Conservation (phyloP, 1,140 invertebrate genomes). For the Heliconius congener region DNA sequence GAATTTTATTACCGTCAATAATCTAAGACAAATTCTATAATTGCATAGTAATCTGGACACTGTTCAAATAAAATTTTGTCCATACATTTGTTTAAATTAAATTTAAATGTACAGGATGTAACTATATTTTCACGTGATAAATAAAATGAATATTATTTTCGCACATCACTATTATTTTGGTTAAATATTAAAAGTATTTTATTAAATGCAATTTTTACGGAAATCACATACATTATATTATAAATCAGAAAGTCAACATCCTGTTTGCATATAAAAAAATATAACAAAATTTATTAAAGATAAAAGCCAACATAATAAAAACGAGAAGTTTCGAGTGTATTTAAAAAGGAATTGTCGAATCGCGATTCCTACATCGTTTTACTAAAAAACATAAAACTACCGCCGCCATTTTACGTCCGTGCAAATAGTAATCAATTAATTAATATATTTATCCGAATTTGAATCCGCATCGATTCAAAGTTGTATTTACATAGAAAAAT, state of each 20-base stretch:
- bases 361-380: slow-evolving; percentile 5
- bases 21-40: neutral
- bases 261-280: neutral
- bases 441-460: neutral
- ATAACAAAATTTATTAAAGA: neutral
- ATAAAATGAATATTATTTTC: neutral
- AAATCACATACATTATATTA: neutral
- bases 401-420: neutral
- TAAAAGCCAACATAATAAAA: neutral
- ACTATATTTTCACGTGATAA: no score
- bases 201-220: neutral
- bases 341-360: slow-evolving; percentile 21
- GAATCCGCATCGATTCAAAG: neutral
- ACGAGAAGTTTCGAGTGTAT: neutral
- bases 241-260: neutral
- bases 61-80: neutral
- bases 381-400: neutral
- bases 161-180: neutral
- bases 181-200: neutral
- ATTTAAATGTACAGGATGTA: no score
- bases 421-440: neutral
- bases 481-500: no score
- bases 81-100: neutral
- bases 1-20: slow-evolving; percentile 19
- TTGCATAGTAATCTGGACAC: neutral